Conservation (phyloP, 1,140 invertebrate species). For the Hylyphantes graminicola region DNA sequence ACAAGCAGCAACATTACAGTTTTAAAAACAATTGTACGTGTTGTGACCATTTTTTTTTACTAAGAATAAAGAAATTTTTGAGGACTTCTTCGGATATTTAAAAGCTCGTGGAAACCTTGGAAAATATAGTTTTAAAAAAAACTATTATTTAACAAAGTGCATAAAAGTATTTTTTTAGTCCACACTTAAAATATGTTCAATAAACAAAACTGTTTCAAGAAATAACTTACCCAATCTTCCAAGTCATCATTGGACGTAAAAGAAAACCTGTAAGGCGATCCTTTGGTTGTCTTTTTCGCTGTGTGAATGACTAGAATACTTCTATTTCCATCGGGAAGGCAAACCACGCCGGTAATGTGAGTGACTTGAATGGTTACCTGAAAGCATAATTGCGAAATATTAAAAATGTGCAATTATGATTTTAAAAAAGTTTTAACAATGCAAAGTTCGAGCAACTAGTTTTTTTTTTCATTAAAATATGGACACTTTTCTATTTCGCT, state of each 20-base stretch:
- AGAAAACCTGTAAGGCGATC: slow-evolving; percentile 75
- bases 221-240: slow-evolving; percentile 80
- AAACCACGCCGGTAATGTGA: slow-evolving; percentile 80
- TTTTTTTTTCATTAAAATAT: too few species aligned
- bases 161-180: too few species aligned
- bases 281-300: slow-evolving; percentile 72
- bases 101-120: too few species aligned
- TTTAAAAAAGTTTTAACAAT: background rate
- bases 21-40: too few species aligned
- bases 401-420: background rate
- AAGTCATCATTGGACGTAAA: slow-evolving; percentile 82
- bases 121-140: too few species aligned
- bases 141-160: too few species aligned
- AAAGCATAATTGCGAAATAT: slow-evolving; percentile 8
- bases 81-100: too few species aligned
- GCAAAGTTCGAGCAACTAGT: too few species aligned
- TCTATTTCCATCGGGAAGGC: slow-evolving; percentile 80
- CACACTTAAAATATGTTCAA: background rate
- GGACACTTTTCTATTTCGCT: too few species aligned
- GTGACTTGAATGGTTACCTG: slow-evolving; percentile 75
- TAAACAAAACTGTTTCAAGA: background rate
- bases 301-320: slow-evolving; percentile 79
- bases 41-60: too few species aligned
- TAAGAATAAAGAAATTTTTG: too few species aligned
- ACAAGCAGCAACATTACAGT: too few species aligned